A percentile compares a stretch with the other conserved stretches of the same genome.
phyloP scores from a whole-genome alignment of 2,797 vertebrate genomes.

The Pseudochromis fuscus region DNA sequence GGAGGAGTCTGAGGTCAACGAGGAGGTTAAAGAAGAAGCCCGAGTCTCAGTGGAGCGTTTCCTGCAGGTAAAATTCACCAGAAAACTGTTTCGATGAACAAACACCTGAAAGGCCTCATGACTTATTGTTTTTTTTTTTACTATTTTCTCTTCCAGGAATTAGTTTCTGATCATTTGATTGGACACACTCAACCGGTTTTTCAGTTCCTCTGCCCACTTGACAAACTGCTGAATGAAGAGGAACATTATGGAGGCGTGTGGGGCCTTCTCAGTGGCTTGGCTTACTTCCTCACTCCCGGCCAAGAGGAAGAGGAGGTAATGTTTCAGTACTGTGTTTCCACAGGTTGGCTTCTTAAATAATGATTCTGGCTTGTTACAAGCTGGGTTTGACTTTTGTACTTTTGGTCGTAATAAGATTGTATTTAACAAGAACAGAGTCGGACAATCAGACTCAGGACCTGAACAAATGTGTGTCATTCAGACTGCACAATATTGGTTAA shows the following conservation, averaged over 20 bases:
- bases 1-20: slow-evolving; percentile 49
- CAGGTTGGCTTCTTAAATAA: not conserved
- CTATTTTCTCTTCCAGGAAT: slow-evolving; percentile 63
- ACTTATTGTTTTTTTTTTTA: slow-evolving; percentile 6
- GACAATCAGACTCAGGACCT: too few relatives aligned
- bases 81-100: not conserved
- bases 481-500: not conserved
- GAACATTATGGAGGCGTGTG: slow-evolving; percentile 78
- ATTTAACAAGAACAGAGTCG: not conserved
- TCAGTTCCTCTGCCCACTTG: slow-evolving; percentile 84
- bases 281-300: slow-evolving; percentile 80
- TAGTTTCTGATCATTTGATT: slow-evolving; percentile 76
- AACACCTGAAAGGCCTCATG: not conserved
- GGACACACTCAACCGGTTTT: slow-evolving; percentile 82
- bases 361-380: not conserved
- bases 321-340: not conserved
- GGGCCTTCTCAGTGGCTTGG: slow-evolving; percentile 82
- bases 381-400: not conserved
- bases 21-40: slow-evolving; percentile 65
- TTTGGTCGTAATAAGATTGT: not conserved
- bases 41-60: slow-evolving; percentile 74
- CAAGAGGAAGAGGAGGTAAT: slow-evolving; percentile 85
- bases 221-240: slow-evolving; percentile 79
- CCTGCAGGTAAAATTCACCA: slow-evolving; percentile 76
- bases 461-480: too few relatives aligned